phyloP scores from a whole-genome alignment of 2,888 invertebrate genomes.

The Philhelius pedissequus region DNA sequence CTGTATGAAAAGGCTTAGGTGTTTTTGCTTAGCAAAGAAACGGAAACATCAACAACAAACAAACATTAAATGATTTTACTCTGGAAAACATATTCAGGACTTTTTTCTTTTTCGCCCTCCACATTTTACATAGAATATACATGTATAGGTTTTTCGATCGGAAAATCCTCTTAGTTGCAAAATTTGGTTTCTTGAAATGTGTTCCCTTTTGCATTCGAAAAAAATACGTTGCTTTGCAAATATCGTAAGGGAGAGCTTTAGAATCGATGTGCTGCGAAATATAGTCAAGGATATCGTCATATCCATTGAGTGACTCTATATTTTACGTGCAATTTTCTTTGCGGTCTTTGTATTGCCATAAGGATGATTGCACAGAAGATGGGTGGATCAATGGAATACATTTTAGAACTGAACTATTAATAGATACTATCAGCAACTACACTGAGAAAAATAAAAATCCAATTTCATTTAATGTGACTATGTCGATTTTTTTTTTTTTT shows the following conservation, averaged over 20 bases:
- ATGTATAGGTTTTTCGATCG: constrained; percentile 38
- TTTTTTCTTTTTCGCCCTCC: neutral
- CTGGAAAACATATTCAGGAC: neutral
- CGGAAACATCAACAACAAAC: neutral
- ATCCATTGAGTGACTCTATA: constrained; percentile 22
- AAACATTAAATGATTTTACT: neutral
- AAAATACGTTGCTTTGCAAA: neutral
- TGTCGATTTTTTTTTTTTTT: too few species aligned
- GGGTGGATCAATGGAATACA: constrained; percentile 64
- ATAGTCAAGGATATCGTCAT: neutral
- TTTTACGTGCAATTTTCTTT: constrained; percentile 55
- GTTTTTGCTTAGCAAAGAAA: neutral
- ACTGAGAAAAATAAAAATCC: neutral
- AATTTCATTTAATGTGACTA: too few species aligned
- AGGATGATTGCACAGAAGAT: constrained; percentile 2
- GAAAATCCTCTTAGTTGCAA: constrained; percentile 62
- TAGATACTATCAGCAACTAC: constrained; percentile 23
- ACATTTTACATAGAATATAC: too few species aligned
- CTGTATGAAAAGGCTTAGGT: constrained; percentile 5
- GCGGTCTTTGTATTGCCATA: constrained; percentile 1
- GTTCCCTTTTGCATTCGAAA: neutral
- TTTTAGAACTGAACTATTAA: constrained; percentile 49
- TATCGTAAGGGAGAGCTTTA: neutral
- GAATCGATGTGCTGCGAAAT: neutral
- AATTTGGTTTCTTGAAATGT: constrained; percentile 52